phyloP scores from a whole-genome alignment of 1,140 invertebrate genomes.

The Trichonephila inaurata region DNA sequence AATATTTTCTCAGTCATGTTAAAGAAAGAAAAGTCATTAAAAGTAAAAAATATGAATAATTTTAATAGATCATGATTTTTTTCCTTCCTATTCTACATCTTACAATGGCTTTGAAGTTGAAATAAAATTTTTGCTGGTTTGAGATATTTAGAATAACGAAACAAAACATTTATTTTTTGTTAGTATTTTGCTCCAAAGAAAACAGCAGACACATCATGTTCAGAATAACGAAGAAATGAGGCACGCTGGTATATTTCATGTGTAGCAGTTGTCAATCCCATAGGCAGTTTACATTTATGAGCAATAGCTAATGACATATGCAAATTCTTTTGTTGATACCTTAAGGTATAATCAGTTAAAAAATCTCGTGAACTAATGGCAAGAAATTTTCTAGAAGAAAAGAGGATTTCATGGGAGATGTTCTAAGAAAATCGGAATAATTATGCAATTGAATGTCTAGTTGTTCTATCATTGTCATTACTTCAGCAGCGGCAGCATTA shows the following conservation, averaged over 20 bases:
- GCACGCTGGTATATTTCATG: constrained; percentile 98
- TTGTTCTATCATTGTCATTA: no score
- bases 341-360: constrained; percentile 89
- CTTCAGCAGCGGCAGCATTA: constrained; percentile 93
- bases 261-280: constrained; percentile 93
- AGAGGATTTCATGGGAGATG: constrained; percentile 89
- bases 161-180: not conserved
- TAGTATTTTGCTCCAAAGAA: constrained; percentile 90
- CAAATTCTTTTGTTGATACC: constrained; percentile 97
- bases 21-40: no score
- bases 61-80: no score
- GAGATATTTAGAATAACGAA: not conserved
- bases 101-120: no score
- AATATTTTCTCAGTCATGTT: no score
- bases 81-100: no score
- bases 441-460: no score
- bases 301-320: constrained; percentile 92
- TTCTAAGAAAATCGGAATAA: no score
- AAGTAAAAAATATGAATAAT: no score
- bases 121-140: no score
- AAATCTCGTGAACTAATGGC: constrained; percentile 91
- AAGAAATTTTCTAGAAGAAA: constrained; percentile 89
- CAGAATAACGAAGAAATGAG: constrained; percentile 93
- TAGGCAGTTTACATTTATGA: constrained; percentile 93
- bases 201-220: constrained; percentile 95